Evolutionary conservation across 2,113 vertebrate species (phyloP).

Genomic region (Arvicanthis niloticus): DNA sequence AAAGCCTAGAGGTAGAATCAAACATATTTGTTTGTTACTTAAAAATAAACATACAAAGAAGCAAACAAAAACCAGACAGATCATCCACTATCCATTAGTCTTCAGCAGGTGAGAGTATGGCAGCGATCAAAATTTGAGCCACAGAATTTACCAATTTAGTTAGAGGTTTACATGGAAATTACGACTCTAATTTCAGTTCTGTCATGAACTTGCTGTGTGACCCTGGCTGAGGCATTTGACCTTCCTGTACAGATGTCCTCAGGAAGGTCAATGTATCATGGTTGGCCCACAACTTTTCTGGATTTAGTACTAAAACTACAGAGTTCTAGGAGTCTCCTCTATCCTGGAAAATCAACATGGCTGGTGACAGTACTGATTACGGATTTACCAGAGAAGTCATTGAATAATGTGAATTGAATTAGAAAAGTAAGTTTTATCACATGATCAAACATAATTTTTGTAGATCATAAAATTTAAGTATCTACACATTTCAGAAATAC

Average conservation of each 20-base stretch:
- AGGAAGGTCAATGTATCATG: too few species aligned
- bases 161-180: neutral
- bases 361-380: neutral
- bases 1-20: neutral
- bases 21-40: neutral
- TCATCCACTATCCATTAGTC: neutral
- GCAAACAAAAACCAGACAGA: too few species aligned
- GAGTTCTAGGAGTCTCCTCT: rapidly evolving
- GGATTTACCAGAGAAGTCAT: neutral
- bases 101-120: neutral
- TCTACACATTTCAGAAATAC: neutral
- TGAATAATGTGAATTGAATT: neutral
- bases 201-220: neutral
- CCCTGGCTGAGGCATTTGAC: neutral
- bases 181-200: too few species aligned
- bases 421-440: neutral
- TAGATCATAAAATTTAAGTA: neutral
- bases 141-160: neutral
- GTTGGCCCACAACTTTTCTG: rapidly evolving
- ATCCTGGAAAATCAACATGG: neutral
- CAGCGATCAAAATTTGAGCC: neutral
- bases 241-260: neutral
- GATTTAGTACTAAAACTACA: neutral
- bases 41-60: neutral
- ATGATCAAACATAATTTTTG: neutral